These are phyloP conservation scores for Myotis brandtii DNA, from an alignment of 2,113 vertebrate genomes.

Conservation along the genomic window DNA sequence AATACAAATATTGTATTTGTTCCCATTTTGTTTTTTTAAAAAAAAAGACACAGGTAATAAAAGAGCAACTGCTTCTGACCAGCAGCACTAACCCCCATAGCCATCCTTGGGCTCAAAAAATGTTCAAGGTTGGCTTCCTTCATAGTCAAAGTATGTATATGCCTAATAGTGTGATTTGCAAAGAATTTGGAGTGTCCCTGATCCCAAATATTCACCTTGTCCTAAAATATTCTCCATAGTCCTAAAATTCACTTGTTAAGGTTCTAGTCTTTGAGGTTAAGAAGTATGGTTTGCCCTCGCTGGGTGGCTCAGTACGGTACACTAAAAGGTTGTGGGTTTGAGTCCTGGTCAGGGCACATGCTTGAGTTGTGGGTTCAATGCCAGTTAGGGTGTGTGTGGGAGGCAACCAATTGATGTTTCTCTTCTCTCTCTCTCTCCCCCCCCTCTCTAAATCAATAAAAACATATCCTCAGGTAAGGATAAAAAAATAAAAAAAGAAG, in stretches of 20 bases:
- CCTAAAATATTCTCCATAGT: not conserved
- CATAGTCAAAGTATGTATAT: not conserved
- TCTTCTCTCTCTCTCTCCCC: no score
- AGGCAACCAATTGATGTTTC: no score
- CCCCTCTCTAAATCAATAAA: no score
- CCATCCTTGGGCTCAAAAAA: not conserved
- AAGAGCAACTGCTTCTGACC: not conserved
- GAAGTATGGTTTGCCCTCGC: not conserved
- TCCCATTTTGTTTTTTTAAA: no score
- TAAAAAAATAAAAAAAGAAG: not conserved
- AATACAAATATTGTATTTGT: no score
- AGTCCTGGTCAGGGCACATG: no score
- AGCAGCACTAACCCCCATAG: not conserved
- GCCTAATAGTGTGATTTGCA: not conserved
- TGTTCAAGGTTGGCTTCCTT: not conserved
- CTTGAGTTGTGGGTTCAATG: no score
- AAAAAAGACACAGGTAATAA: not conserved
- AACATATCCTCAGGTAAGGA: no score
- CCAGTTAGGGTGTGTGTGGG: no score
- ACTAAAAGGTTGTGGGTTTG: no score
- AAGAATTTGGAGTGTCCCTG: not conserved
- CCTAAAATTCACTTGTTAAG: not conserved
- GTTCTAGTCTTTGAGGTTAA: not conserved
- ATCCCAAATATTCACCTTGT: not conserved
- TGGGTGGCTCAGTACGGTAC: no score